Conservation (phyloP, 2,888 invertebrate species). For the Spodoptera exigua region DNA sequence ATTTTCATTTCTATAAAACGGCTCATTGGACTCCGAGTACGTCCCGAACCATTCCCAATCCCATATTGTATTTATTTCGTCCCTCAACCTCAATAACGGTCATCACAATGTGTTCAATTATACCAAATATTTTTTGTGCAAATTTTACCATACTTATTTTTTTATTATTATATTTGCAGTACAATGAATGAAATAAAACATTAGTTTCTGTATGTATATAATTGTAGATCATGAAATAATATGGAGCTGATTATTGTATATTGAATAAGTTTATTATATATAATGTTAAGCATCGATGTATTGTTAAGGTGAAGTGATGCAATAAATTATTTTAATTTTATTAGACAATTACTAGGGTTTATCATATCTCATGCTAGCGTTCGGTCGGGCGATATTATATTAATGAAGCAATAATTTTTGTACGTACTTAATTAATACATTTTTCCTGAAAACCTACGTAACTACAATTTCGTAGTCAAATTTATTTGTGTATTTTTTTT, state of each 20-base stretch:
- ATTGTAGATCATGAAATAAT: slow-evolving; percentile 60
- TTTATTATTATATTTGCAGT: slow-evolving; percentile 65
- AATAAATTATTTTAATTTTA: slow-evolving; percentile 56
- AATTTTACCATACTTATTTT: slow-evolving; percentile 68
- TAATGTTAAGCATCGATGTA: slow-evolving; percentile 56
- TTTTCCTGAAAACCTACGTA: slow-evolving; percentile 25
- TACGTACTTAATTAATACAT: slow-evolving; percentile 30
- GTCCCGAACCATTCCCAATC: slow-evolving; percentile 7
- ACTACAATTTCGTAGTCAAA: slow-evolving; percentile 2
- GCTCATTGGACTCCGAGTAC: neutral
- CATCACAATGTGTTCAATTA: slow-evolving; percentile 87
- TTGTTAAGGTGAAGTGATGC: slow-evolving; percentile 54
- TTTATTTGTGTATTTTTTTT: neutral
- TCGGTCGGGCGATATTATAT: slow-evolving; percentile 48
- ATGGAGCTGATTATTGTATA: slow-evolving; percentile 62
- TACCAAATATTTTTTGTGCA: slow-evolving; percentile 84
- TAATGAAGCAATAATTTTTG: slow-evolving; percentile 55
- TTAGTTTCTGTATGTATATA: slow-evolving; percentile 74
- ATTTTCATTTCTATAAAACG: slow-evolving; percentile 10
- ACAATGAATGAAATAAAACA: slow-evolving; percentile 61
- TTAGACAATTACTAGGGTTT: slow-evolving; percentile 53
- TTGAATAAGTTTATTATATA: slow-evolving; percentile 60
- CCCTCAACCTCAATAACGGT: slow-evolving; percentile 58
- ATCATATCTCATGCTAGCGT: slow-evolving; percentile 52
- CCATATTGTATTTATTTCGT: slow-evolving; percentile 38